Percentiles rank a stretch among this genome's conserved stretches.
These are phyloP conservation scores for Glaucidium brasilianum DNA, from an alignment of 2,113 vertebrate species.

Conservation along the genomic window DNA sequence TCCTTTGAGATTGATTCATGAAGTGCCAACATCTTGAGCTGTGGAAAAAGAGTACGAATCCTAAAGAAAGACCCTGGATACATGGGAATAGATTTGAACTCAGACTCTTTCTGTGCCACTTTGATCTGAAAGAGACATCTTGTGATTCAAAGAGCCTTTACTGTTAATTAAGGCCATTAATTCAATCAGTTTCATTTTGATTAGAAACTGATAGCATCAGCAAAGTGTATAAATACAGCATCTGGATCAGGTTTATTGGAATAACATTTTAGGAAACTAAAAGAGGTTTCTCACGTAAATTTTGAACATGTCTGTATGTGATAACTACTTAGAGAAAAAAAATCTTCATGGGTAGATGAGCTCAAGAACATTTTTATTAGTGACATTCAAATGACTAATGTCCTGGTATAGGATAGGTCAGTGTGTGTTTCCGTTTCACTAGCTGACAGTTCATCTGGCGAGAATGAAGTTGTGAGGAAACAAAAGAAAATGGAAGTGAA, in stretches of 20 bases:
- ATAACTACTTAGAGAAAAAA: not conserved
- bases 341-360: not conserved
- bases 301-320: not conserved
- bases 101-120: conserved; percentile 59
- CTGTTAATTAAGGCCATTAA: conserved; percentile 17
- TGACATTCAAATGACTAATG: not conserved
- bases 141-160: conserved; percentile 64
- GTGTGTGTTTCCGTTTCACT: too few relatives aligned
- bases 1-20: conserved; percentile 64
- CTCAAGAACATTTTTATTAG: not conserved
- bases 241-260: not conserved
- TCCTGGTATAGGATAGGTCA: not conserved
- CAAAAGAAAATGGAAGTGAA: not conserved
- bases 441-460: not conserved
- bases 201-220: conserved; percentile 35
- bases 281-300: not conserved
- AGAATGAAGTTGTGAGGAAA: not conserved
- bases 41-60: conserved; percentile 64
- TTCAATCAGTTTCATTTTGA: conserved; percentile 48
- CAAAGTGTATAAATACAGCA: not conserved
- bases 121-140: conserved; percentile 54
- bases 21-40: conserved; percentile 53
- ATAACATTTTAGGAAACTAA: not conserved
- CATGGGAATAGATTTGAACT: conserved; percentile 67
- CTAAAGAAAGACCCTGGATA: conserved; percentile 21